These are phyloP conservation scores for Falcaria lacertinaria DNA, from an alignment of 2,888 invertebrate species.

Conservation along the genomic window DNA sequence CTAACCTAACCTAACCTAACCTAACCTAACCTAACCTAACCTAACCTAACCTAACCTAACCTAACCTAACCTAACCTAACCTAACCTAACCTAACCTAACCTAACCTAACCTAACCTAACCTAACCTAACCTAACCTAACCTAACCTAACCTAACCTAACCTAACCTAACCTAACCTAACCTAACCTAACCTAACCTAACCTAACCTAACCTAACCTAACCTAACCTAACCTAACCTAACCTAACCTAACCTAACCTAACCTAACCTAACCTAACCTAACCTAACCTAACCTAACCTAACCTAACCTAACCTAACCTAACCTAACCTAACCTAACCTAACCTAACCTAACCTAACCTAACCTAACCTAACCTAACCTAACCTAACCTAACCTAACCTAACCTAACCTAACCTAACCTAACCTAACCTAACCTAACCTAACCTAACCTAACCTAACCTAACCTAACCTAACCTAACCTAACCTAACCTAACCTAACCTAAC, in stretches of 20 bases:
- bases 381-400: slow-evolving; percentile 17
- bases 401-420: slow-evolving; percentile 22
- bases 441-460: slow-evolving; percentile 21
- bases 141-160: slow-evolving; percentile 11
- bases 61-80: slow-evolving; percentile 21
- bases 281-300: slow-evolving; percentile 8
- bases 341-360: slow-evolving; percentile 16
- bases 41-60: slow-evolving; percentile 12
- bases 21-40: slow-evolving; percentile 6
- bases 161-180: slow-evolving; percentile 6
- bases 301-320: slow-evolving; percentile 9
- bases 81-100: slow-evolving; percentile 18
- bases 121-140: slow-evolving; percentile 11
- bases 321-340: slow-evolving; percentile 10
- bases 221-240: slow-evolving; percentile 11
- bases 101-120: slow-evolving; percentile 18
- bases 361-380: slow-evolving; percentile 13
- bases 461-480: slow-evolving; percentile 23
- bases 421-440: slow-evolving; percentile 23
- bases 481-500: slow-evolving; percentile 20
- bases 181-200: no score
- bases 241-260: slow-evolving; percentile 19
- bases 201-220: slow-evolving; percentile 8
- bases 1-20: slow-evolving; percentile 9
- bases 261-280: slow-evolving; percentile 11